A percentile compares a stretch with the other conserved stretches of the same genome.
Conservation (phyloP, 2,113 vertebrate genomes). For the Tachysurus vachellii region DNA sequence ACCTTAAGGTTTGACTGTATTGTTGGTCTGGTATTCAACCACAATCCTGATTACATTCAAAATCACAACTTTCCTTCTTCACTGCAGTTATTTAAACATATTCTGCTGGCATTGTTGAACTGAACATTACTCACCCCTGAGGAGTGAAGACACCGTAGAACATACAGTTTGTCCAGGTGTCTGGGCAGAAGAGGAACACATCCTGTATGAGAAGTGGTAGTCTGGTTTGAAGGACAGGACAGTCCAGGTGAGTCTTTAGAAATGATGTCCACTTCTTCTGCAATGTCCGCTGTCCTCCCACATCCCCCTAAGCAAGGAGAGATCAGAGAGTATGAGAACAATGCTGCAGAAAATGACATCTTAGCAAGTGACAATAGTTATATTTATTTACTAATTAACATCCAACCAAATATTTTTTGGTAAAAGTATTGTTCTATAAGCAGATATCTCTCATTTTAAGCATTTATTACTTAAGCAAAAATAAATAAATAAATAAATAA, state of each 20-base stretch:
- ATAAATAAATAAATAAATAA: background rate
- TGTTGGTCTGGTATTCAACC: background rate
- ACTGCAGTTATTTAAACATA: background rate
- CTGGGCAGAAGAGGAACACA: constrained; percentile 69
- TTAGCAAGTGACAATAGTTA: background rate
- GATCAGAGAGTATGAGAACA: background rate
- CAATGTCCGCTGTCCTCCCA: constrained; percentile 72
- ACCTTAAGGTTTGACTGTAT: no score
- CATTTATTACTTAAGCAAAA: background rate
- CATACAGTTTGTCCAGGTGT: constrained; percentile 67
- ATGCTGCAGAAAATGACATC: background rate
- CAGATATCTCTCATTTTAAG: background rate
- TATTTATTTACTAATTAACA: background rate
- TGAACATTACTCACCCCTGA: constrained; percentile 69
- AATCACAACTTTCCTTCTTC: no score
- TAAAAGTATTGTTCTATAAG: background rate
- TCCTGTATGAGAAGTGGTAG: constrained; percentile 77
- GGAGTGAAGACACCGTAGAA: constrained; percentile 77
- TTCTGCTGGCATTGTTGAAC: background rate
- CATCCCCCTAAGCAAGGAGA: constrained; percentile 68
- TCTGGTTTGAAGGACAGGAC: constrained; percentile 67
- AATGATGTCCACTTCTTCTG: constrained; percentile 80
- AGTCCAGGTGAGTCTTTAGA: constrained; percentile 75
- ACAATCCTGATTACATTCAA: background rate
- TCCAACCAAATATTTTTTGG: background rate